phyloP scores from a whole-genome alignment of 2,113 vertebrate genomes.

The Planiliza haematocheilus region DNA sequence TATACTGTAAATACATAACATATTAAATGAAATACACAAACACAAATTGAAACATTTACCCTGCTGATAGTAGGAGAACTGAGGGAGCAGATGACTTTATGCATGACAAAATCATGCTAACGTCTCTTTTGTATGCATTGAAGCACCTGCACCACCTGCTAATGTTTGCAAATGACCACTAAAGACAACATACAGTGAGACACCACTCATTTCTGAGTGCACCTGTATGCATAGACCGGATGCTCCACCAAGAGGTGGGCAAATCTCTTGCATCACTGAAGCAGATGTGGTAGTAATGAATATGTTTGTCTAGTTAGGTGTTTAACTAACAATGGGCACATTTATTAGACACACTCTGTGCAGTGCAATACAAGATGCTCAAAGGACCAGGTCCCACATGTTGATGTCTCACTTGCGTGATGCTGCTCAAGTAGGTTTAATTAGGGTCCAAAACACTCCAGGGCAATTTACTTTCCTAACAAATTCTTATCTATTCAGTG shows the following conservation, averaged over 20 bases:
- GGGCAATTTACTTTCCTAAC: conserved; percentile 22
- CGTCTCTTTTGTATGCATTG: conserved; percentile 55
- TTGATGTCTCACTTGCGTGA: conserved; percentile 26
- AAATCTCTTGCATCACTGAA: conserved; percentile 13
- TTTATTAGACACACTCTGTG: conserved; percentile 15
- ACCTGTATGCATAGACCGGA: conserved; percentile 31
- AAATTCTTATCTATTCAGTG: conserved; percentile 17
- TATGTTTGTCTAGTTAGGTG: conserved; percentile 45
- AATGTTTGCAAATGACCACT: conserved; percentile 58
- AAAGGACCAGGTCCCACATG: conserved; percentile 25
- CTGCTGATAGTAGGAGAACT: conserved; percentile 14
- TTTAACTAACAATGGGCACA: conserved; percentile 37
- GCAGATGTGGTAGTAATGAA: conserved; percentile 61
- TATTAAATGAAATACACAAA: too few relatives aligned
- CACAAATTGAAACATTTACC: not conserved
- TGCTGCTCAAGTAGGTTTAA: conserved; percentile 40
- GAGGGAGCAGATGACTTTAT: conserved; percentile 3
- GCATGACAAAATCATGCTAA: conserved; percentile 20
- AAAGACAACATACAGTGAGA: conserved; percentile 1
- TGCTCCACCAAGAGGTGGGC: not conserved
- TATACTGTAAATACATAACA: too few relatives aligned
- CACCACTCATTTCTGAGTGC: conserved; percentile 35
- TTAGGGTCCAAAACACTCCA: conserved; percentile 50
- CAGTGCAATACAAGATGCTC: conserved; percentile 16
- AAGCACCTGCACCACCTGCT: conserved; percentile 8